Percentiles rank a stretch among this genome's conserved stretches.
Conservation (phyloP, 2,797 vertebrate species). For the Danio tinwini region DNA sequence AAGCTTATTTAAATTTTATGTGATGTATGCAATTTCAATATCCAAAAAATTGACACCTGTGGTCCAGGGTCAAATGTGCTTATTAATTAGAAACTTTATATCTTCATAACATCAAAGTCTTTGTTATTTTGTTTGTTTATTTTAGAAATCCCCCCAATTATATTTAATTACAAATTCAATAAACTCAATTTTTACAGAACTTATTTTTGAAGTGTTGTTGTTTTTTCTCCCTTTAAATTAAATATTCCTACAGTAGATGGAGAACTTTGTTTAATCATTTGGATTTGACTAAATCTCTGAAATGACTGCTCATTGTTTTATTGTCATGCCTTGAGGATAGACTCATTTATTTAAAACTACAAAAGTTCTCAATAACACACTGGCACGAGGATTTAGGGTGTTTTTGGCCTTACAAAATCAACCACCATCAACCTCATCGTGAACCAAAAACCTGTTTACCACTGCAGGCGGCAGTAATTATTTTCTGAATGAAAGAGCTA, state of each 20-base stretch:
- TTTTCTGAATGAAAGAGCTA: constrained; percentile 47
- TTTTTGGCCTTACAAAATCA: constrained; percentile 30
- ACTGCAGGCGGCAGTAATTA: constrained; percentile 47
- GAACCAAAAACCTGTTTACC: constrained; percentile 24
- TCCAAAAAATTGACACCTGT: no score
- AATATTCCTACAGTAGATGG: neutral
- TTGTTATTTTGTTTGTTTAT: no score
- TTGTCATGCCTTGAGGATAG: constrained; percentile 30
- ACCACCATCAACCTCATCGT: constrained; percentile 34
- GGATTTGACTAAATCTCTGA: constrained; percentile 24
- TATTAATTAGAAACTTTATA: no score
- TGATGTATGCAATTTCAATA: no score
- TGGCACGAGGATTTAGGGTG: constrained; percentile 29
- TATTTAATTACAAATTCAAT: no score
- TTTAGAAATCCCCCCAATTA: no score
- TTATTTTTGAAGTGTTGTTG: constrained; percentile 25
- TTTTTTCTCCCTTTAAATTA: constrained; percentile 18
- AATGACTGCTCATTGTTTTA: constrained; percentile 5
- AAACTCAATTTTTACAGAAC: no score
- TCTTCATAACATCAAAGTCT: no score
- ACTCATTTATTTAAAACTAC: constrained; percentile 23
- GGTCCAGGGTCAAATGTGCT: no score
- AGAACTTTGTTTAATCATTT: constrained; percentile 1
- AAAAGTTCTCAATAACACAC: constrained; percentile 25
- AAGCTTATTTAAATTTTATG: no score